A percentile compares a stretch with the other conserved stretches of the same genome.
phyloP scores from a whole-genome alignment of 2,888 invertebrate species.

The Stenoptilia bipunctidactyla region DNA sequence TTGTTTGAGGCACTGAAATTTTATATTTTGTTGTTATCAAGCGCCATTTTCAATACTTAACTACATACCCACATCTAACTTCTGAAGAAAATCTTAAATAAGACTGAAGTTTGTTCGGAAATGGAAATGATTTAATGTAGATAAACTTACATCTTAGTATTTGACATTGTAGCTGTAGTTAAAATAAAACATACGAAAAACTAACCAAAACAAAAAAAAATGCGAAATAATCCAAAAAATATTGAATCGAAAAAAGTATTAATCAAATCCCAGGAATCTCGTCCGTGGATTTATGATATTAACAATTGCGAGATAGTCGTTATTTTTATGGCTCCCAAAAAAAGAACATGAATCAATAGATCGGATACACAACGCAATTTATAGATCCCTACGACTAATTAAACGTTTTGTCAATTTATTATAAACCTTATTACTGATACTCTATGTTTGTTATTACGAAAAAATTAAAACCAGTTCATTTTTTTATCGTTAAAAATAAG shows the following conservation, averaged over 20 bases:
- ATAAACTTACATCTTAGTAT: too few species aligned
- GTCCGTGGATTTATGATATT: constrained; percentile 44
- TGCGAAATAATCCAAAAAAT: constrained; percentile 9
- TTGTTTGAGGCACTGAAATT: constrained; percentile 30
- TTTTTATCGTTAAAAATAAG: too few species aligned
- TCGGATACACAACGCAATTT: constrained; percentile 50
- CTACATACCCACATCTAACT: too few species aligned
- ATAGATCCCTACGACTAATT: constrained; percentile 17
- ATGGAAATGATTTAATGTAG: too few species aligned
- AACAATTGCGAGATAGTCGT: constrained; percentile 52
- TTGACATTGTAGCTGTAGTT: too few species aligned
- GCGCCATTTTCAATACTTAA: too few species aligned
- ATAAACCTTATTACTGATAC: not conserved
- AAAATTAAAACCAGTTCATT: too few species aligned
- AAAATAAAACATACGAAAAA: too few species aligned
- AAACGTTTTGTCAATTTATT: not conserved
- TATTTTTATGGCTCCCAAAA: constrained; percentile 63
- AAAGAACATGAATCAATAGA: constrained; percentile 48
- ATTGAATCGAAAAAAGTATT: constrained; percentile 13
- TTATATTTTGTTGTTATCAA: not conserved
- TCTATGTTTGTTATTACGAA: too few species aligned
- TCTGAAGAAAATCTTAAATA: too few species aligned
- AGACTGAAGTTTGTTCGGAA: too few species aligned
- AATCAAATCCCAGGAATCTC: constrained; percentile 32
- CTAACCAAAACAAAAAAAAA: too few species aligned